Conservation (phyloP, 2,113 vertebrate species). For the Lipophrys pholis region DNA sequence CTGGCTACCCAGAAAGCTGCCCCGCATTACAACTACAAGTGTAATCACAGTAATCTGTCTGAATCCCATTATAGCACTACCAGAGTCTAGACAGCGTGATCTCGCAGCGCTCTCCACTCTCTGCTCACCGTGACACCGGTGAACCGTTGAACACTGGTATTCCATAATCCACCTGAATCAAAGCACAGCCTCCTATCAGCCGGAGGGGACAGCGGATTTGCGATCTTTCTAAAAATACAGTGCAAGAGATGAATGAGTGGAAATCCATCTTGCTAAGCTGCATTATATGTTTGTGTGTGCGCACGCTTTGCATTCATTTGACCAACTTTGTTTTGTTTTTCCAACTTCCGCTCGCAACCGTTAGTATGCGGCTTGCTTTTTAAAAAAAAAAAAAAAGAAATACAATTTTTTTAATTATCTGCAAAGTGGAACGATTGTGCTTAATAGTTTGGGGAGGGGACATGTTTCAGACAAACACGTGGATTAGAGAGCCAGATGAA, state of each 20-base stretch:
- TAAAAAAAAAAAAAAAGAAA: too few relatives aligned
- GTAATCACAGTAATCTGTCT: constrained; percentile 83
- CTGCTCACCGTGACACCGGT: constrained; percentile 43
- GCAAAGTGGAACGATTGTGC: constrained; percentile 58
- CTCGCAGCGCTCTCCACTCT: constrained; percentile 60
- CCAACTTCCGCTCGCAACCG: constrained; percentile 18
- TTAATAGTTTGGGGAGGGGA: constrained; percentile 55
- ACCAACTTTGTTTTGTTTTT: constrained; percentile 28
- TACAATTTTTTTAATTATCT: too few relatives aligned
- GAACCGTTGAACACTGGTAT: constrained; percentile 37
- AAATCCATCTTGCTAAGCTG: constrained; percentile 54
- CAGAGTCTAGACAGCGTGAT: constrained; percentile 84
- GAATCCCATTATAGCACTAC: constrained; percentile 88
- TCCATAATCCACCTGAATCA: constrained; percentile 71
- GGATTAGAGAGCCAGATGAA: constrained; percentile 72
- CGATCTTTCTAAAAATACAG: constrained; percentile 56
- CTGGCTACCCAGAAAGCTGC: constrained; percentile 45
- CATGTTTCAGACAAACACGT: constrained; percentile 69
- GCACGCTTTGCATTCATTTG: constrained; percentile 57
- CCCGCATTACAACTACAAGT: constrained; percentile 73
- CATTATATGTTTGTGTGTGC: constrained; percentile 39
- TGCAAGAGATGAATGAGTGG: constrained; percentile 43
- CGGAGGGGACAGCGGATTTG: constrained; percentile 61
- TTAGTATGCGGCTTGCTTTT: constrained; percentile 1
- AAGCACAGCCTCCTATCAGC: constrained; percentile 49